Evolutionary conservation across 2,113 vertebrate genomes (phyloP).

Genomic region (Crocuta crocuta): DNA sequence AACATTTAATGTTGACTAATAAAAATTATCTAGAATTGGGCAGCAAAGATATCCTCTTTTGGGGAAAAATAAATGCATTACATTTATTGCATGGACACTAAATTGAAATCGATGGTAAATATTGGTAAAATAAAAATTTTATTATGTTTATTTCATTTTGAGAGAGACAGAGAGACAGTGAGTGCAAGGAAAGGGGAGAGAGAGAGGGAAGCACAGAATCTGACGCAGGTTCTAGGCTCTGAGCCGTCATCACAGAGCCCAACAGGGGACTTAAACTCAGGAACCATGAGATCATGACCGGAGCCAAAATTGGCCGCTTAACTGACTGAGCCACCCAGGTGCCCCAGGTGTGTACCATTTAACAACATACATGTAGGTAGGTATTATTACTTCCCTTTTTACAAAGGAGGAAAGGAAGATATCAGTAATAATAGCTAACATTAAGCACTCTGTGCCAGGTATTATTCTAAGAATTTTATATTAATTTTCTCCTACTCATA

Average conservation of each 20-base stretch:
- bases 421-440: neutral
- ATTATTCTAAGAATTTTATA: neutral
- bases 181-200: too few relatives aligned
- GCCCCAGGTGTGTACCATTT: neutral
- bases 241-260: too few relatives aligned
- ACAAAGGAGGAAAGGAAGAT: neutral
- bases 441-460: neutral
- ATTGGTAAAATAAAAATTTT: neutral
- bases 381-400: neutral
- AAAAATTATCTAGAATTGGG: neutral
- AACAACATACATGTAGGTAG: neutral
- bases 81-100: neutral
- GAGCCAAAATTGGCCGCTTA: too few relatives aligned
- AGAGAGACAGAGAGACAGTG: too few relatives aligned
- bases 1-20: neutral
- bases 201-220: too few relatives aligned
- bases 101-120: neutral
- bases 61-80: neutral
- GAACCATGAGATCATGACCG: too few relatives aligned
- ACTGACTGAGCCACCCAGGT: too few relatives aligned
- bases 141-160: too few relatives aligned
- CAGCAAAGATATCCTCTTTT: neutral
- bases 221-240: too few relatives aligned
- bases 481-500: neutral
- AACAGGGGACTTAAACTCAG: too few relatives aligned